Evolutionary conservation across 53 echinoderm and acorn worm genomes (phyloP).

Genomic region (Temnopleurus reevesii): DNA sequence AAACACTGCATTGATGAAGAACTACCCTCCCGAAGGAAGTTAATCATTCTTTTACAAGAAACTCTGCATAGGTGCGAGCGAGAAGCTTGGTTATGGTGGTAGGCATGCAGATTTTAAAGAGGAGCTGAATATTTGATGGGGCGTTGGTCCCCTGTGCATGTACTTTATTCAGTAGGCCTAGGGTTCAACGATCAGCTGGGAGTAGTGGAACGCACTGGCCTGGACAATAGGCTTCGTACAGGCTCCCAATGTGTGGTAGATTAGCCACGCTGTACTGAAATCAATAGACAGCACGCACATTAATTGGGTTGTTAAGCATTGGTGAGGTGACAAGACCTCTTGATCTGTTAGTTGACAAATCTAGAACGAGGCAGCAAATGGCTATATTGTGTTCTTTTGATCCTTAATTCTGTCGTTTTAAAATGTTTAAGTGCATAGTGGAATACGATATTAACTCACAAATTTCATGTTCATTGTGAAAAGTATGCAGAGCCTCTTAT

Average conservation of each 20-base stretch:
- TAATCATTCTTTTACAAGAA: constrained; percentile 31
- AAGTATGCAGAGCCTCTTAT: too few species aligned
- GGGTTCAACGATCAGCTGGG: constrained; percentile 40
- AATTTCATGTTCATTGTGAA: too few species aligned
- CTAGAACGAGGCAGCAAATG: too few species aligned
- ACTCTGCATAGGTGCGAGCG: background rate
- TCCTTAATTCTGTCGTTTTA: too few species aligned
- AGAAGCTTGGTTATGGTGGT: background rate
- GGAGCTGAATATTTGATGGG: constrained; percentile 17
- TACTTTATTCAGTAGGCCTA: constrained; percentile 29
- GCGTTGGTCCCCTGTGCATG: background rate
- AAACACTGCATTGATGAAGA: constrained; percentile 18
- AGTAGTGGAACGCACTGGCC: constrained; percentile 3
- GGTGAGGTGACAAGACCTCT: too few species aligned
- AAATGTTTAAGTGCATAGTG: too few species aligned
- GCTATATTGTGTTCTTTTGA: too few species aligned
- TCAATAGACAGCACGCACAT: too few species aligned
- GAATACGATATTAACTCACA: too few species aligned
- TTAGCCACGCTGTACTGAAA: background rate
- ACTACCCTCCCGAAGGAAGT: background rate
- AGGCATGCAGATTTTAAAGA: constrained; percentile 22
- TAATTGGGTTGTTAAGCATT: too few species aligned
- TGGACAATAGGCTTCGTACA: constrained; percentile 30
- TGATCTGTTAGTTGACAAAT: too few species aligned
- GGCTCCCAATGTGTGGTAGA: background rate